Evolutionary conservation across 2,888 invertebrate genomes (phyloP).

Genomic region (Platypus cylindrus): DNA sequence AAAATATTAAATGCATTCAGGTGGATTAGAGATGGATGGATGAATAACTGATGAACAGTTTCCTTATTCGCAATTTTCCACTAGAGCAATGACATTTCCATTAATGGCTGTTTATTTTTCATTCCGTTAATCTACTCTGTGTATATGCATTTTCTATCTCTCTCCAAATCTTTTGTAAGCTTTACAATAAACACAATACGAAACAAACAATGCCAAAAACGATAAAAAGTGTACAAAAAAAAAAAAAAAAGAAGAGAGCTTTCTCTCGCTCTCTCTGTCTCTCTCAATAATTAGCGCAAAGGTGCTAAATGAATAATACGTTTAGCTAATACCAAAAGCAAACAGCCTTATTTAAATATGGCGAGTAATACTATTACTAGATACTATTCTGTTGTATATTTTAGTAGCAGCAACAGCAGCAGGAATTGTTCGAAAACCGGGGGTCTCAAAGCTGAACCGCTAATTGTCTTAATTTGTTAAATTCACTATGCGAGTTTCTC

Average conservation of each 20-base stretch:
- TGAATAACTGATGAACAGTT: too few relatives aligned
- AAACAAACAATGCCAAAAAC: too few relatives aligned
- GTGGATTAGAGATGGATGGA: too few relatives aligned
- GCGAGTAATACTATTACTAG: conserved; percentile 20
- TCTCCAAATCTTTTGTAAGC: too few relatives aligned
- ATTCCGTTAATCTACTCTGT: too few relatives aligned
- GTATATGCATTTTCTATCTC: too few relatives aligned
- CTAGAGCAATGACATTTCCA: too few relatives aligned
- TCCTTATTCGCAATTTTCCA: too few relatives aligned
- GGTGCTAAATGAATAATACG: conserved; percentile 14
- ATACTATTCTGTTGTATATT: conserved; percentile 21
- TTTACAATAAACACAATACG: too few relatives aligned
- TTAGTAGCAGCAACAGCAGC: too few relatives aligned
- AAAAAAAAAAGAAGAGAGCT: background rate
- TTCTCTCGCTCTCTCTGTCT: background rate
- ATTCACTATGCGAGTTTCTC: conserved; percentile 25
- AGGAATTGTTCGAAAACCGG: conserved; percentile 23
- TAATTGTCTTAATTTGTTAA: conserved; percentile 31
- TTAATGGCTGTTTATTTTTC: too few relatives aligned
- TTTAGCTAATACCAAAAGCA: conserved; percentile 12
- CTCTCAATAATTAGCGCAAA: conserved; percentile 7
- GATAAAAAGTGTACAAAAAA: background rate
- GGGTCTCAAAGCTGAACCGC: conserved; percentile 26
- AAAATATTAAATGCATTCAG: too few relatives aligned
- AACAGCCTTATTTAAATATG: conserved; percentile 15